A percentile compares a stretch with the other conserved stretches of the same genome.
Conservation (phyloP, 1,140 invertebrate genomes). For the Bombus confusus region DNA sequence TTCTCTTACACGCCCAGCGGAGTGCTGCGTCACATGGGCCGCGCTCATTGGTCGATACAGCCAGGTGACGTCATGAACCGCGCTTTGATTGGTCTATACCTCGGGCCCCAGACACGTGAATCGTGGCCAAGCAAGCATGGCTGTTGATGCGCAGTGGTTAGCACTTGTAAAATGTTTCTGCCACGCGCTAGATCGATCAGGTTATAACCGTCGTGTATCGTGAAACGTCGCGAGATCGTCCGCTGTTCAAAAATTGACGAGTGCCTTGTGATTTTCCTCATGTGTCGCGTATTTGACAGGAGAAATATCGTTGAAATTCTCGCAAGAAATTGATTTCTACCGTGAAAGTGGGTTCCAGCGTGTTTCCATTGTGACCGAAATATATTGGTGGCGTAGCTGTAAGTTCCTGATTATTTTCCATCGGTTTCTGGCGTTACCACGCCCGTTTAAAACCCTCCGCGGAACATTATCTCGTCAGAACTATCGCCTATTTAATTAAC, state of each 20-base stretch:
- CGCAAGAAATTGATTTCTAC: constrained; percentile 63
- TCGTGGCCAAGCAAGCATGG: constrained; percentile 81
- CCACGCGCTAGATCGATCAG: constrained; percentile 81
- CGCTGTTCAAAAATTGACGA: constrained; percentile 28
- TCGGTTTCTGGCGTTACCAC: constrained; percentile 54
- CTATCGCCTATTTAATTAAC: constrained; percentile 76
- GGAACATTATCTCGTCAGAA: constrained; percentile 65
- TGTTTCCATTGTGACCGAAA: constrained; percentile 61
- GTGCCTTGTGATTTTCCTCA: constrained; percentile 30
- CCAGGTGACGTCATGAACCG: constrained; percentile 78
- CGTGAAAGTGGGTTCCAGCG: constrained; percentile 66
- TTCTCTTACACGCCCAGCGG: constrained; percentile 73
- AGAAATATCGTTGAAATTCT: constrained; percentile 37
- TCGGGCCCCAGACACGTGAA: constrained; percentile 81
- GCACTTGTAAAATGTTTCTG: constrained; percentile 81
- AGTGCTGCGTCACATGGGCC: constrained; percentile 82
- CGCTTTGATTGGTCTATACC: constrained; percentile 73
- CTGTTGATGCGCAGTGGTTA: constrained; percentile 82
- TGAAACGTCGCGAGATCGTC: constrained; percentile 57
- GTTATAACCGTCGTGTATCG: constrained; percentile 74
- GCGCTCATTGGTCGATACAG: constrained; percentile 82
- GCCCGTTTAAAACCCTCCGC: constrained; percentile 57
- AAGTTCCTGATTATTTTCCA: constrained; percentile 38
- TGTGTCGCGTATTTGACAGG: constrained; percentile 42
- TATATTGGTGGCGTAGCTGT: constrained; percentile 31